Evolutionary conservation across 2,113 vertebrate species (phyloP), one percentile per base, ranked within the genome.

Genomic region (Strix uralensis): DNA sequence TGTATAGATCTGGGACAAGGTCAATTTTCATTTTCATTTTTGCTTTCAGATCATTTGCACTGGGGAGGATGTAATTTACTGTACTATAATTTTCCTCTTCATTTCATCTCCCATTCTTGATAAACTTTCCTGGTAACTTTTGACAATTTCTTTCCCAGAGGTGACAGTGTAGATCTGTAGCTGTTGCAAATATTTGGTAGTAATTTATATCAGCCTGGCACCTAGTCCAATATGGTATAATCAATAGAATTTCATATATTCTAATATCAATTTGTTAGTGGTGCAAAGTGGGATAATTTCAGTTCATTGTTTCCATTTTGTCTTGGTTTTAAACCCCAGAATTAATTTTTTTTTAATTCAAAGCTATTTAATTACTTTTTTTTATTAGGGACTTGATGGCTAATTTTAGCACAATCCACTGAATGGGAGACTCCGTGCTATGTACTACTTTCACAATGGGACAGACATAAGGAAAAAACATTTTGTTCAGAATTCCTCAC

Each of bases 21-120:
- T 91, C 83, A 73, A 54, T 92, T 96, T 92, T 96, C 36, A 87
- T 91, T 80, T 92, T 92, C 75, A 65, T 83, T 91, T 72, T 81
- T 17, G 38, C 34, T 92, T 94, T 94, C 93, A 91, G 86, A 86
- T 65, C 63, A 73, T 96, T 96, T 95, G 34, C 72, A 27, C 72
- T 34, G 6, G 12, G 49, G 36, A 94, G 30, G 58, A 61, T 92
- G 81, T 54, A 86, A 89, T 61, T 88, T 89, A 86, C 46, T 73
- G 32, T 73, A 30, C 54, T 92, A 63, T 77, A 81, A 77, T 89
- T 81, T 95, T 86, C 86, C 59, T 65, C 55, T 92, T 92, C 14
- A 54, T 81, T 88, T 92, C 80, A 88, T 92, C n/a, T 86, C 8
- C 19, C 20, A 52, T 81, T 81, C 36, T 83, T 77, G 58, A 88